These are phyloP conservation scores for Acromyrmex heyeri DNA, from an alignment of 1,140 invertebrate genomes.

Conservation along the genomic window DNA sequence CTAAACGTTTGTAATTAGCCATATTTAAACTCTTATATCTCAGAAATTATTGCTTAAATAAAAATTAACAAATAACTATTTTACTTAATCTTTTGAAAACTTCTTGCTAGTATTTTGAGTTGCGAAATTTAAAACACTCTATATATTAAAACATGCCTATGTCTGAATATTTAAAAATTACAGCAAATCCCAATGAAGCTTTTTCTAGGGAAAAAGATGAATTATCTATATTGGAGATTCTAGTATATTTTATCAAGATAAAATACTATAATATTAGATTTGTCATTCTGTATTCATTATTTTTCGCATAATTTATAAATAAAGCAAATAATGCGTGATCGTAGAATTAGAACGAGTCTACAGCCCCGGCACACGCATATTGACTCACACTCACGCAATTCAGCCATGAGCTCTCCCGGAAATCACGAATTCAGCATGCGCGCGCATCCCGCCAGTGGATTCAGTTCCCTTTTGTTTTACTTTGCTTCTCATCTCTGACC, in stretches of 20 bases:
- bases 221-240: background rate
- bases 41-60: too few relatives aligned
- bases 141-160: background rate
- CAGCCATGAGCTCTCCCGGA: slow-evolving; percentile 26
- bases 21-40: too few relatives aligned
- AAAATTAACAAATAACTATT: too few relatives aligned
- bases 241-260: background rate
- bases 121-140: too few relatives aligned
- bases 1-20: too few relatives aligned
- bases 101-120: too few relatives aligned
- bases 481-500: slow-evolving; percentile 27
- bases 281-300: background rate
- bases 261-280: background rate
- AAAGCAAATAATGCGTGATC: background rate
- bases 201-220: background rate
- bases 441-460: slow-evolving; percentile 9
- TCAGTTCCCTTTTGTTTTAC: slow-evolving; percentile 62
- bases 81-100: too few relatives aligned
- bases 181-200: background rate
- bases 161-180: background rate
- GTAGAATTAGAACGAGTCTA: background rate
- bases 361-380: background rate
- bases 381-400: slow-evolving; percentile 1
- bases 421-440: slow-evolving; percentile 42
- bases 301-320: slow-evolving; percentile 6